A percentile compares a stretch with the other conserved stretches of the same genome.
phyloP scores from a whole-genome alignment of 2,888 invertebrate species.

The Machimus rusticus region DNA sequence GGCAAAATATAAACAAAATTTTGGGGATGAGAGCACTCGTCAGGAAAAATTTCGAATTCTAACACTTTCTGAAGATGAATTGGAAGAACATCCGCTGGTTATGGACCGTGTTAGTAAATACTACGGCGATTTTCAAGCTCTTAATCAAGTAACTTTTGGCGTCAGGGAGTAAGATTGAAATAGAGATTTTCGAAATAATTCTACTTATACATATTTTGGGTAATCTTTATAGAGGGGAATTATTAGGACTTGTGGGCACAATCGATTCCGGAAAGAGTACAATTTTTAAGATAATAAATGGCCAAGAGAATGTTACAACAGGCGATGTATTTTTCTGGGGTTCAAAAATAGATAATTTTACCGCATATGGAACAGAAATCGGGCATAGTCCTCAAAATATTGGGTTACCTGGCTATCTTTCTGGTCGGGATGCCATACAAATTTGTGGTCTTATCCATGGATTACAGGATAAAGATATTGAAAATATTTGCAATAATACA shows the following conservation, averaged over 20 bases:
- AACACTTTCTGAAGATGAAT: neutral
- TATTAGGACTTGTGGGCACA: conserved; percentile 83
- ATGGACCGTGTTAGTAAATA: conserved; percentile 73
- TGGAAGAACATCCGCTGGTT: neutral
- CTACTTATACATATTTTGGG: neutral
- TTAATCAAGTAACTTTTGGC: conserved; percentile 75
- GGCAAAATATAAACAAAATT: neutral
- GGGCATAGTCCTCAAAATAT: conserved; percentile 82
- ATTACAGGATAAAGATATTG: conserved; percentile 61
- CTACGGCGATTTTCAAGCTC: conserved; percentile 78
- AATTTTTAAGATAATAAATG: conserved; percentile 91
- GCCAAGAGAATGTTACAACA: conserved; percentile 75
- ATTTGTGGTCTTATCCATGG: conserved; percentile 74
- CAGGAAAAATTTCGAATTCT: neutral
- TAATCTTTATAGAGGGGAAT: conserved; percentile 68
- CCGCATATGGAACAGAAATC: conserved; percentile 68
- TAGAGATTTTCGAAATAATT: neutral
- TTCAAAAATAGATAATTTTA: conserved; percentile 62
- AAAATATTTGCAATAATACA: neutral
- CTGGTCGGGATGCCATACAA: conserved; percentile 74
- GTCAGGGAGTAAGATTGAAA: conserved; percentile 57
- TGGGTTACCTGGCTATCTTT: conserved; percentile 74
- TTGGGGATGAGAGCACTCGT: neutral
- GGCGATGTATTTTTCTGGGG: conserved; percentile 70
- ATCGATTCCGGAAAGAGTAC: conserved; percentile 90